Conservation (phyloP, 2,797 vertebrate species). For the Presbytis comata region DNA sequence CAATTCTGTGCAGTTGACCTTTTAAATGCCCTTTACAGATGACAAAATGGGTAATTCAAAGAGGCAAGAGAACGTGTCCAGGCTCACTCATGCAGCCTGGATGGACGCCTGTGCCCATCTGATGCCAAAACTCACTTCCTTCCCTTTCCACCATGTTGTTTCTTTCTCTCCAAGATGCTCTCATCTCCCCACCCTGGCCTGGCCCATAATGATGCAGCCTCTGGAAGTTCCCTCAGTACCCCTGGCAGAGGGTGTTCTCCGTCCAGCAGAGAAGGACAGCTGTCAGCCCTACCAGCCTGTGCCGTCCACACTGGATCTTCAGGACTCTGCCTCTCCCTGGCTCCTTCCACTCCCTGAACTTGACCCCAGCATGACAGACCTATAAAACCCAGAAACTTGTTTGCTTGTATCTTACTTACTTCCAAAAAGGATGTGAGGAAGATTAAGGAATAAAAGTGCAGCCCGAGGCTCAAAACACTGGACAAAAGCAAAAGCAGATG, state of each 20-base stretch:
- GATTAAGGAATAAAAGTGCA: background rate
- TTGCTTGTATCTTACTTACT: background rate
- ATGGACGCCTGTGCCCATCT: background rate
- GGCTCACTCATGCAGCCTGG: background rate
- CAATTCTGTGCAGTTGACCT: background rate
- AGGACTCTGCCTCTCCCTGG: background rate
- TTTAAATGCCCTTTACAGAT: background rate
- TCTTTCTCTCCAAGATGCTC: background rate
- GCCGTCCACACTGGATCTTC: background rate
- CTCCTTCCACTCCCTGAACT: background rate
- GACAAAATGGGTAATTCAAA: background rate
- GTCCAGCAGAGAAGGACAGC: background rate
- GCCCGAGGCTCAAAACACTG: background rate
- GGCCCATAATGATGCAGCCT: background rate
- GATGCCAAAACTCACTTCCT: background rate
- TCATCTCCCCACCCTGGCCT: background rate
- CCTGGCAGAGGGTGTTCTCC: background rate
- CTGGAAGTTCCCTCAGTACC: background rate
- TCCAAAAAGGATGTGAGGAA: background rate
- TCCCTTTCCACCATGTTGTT: background rate
- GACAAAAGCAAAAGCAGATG: background rate
- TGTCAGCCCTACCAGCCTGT: background rate
- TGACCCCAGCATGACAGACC: background rate
- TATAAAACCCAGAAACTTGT: background rate
- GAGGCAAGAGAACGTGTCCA: background rate